Percentiles rank a stretch among this genome's conserved stretches.
Conservation (phyloP, 2,113 vertebrate species). For the Odontophorus gujanensis region DNA sequence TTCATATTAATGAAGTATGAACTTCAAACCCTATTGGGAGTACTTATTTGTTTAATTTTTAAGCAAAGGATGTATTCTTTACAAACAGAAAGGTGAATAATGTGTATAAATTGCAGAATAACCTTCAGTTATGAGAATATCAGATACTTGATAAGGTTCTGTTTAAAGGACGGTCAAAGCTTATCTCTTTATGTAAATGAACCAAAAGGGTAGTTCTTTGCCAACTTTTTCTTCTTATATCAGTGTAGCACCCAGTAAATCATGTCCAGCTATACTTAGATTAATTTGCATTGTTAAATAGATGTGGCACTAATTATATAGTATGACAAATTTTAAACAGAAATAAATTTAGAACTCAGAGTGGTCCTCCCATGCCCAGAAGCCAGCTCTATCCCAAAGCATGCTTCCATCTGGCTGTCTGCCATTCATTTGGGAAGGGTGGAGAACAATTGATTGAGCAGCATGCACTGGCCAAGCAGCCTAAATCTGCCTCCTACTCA, state of each 20-base stretch:
- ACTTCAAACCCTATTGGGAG: neutral
- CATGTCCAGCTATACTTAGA: neutral
- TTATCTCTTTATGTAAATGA: neutral
- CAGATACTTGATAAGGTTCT: neutral
- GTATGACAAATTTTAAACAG: neutral
- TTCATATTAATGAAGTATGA: neutral
- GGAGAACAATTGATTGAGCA: conserved; percentile 12
- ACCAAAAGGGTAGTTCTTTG: neutral
- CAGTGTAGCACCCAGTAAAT: neutral
- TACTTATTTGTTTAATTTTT: neutral
- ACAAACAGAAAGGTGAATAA: neutral
- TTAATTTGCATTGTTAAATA: conserved; percentile 20
- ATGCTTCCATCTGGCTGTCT: neutral
- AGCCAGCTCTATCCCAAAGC: neutral
- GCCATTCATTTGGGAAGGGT: neutral
- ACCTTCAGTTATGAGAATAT: neutral
- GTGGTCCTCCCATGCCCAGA: neutral
- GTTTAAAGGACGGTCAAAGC: neutral
- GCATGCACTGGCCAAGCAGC: conserved; percentile 18
- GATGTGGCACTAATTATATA: neutral
- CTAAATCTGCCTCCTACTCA: conserved; percentile 37
- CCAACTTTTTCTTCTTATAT: neutral
- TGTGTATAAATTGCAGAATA: neutral
- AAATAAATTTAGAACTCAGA: neutral
- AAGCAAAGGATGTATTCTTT: neutral